Evolutionary conservation across 2,797 vertebrate species (phyloP).

Genomic region (Cynopterus sphinx): DNA sequence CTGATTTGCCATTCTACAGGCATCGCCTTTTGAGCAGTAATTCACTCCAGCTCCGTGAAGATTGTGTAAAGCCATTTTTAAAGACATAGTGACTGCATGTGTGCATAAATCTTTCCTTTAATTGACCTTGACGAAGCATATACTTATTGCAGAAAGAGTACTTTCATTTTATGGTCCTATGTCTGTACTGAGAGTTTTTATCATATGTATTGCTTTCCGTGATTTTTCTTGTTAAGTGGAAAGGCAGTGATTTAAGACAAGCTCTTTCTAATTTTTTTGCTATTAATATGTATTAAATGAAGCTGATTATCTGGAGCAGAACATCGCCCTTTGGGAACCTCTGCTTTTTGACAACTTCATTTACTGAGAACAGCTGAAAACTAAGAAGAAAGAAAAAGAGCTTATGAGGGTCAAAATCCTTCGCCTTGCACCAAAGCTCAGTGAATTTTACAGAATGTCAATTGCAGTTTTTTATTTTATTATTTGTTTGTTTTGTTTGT

Average conservation of each 20-base stretch:
- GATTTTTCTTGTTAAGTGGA: conserved; percentile 51
- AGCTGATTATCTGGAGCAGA: conserved; percentile 31
- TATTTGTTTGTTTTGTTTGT: neutral
- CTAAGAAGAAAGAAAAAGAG: neutral
- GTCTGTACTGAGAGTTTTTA: conserved; percentile 11
- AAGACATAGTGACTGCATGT: conserved; percentile 27
- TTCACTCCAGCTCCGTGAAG: neutral
- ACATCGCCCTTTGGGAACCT: conserved; percentile 25
- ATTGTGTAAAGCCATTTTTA: neutral
- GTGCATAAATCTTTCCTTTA: conserved; percentile 66
- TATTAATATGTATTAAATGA: conserved; percentile 60
- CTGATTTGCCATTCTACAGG: neutral
- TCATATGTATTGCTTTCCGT: conserved; percentile 1
- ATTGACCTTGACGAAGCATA: conserved; percentile 56
- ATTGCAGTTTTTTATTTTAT: neutral
- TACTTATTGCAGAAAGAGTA: neutral
- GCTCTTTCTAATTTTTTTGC: conserved; percentile 5
- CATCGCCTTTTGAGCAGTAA: neutral
- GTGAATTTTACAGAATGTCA: neutral
- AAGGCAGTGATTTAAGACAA: conserved; percentile 56
- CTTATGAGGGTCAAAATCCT: neutral
- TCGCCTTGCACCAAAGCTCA: neutral
- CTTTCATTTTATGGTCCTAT: conserved; percentile 58
- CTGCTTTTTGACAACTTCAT: conserved; percentile 51
- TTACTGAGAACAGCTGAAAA: conserved; percentile 27